phyloP scores from a whole-genome alignment of 2,113 vertebrate species.

The Myiozetetes cayanensis region DNA sequence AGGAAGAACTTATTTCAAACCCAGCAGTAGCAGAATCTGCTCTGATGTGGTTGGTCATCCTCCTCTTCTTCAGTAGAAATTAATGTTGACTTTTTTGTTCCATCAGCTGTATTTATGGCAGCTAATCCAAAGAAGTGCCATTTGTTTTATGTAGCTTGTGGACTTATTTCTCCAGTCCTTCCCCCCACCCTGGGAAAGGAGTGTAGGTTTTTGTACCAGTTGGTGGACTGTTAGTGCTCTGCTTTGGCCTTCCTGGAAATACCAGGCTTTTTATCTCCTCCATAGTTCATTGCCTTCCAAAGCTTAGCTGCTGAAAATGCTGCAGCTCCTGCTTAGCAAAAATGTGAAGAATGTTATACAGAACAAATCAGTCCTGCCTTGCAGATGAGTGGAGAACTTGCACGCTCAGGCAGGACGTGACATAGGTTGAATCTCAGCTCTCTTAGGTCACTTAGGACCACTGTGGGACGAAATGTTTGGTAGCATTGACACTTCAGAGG shows the following conservation, averaged over 20 bases:
- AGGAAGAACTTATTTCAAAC: not conserved
- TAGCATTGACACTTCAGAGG: not conserved
- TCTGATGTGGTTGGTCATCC: not conserved
- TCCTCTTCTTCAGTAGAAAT: not conserved
- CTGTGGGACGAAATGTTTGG: not conserved
- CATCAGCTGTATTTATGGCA: not conserved
- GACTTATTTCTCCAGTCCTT: not conserved
- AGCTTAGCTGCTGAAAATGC: not conserved
- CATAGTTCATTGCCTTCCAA: not conserved
- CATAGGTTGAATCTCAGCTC: not conserved
- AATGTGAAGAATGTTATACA: not conserved
- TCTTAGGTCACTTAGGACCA: too few relatives aligned
- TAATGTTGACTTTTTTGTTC: not conserved
- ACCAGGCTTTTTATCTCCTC: not conserved
- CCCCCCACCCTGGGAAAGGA: not conserved
- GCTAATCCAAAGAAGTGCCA: not conserved
- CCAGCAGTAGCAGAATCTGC: not conserved
- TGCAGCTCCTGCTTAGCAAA: not conserved
- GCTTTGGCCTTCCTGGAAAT: not conserved
- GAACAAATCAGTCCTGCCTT: not conserved
- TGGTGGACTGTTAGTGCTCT: not conserved
- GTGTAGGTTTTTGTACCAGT: not conserved
- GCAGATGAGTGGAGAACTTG: not conserved
- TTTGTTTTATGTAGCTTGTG: not conserved
- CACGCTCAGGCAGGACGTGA: not conserved